phyloP scores from a whole-genome alignment of 2,888 invertebrate species.

The Miltochrista miniata region DNA sequence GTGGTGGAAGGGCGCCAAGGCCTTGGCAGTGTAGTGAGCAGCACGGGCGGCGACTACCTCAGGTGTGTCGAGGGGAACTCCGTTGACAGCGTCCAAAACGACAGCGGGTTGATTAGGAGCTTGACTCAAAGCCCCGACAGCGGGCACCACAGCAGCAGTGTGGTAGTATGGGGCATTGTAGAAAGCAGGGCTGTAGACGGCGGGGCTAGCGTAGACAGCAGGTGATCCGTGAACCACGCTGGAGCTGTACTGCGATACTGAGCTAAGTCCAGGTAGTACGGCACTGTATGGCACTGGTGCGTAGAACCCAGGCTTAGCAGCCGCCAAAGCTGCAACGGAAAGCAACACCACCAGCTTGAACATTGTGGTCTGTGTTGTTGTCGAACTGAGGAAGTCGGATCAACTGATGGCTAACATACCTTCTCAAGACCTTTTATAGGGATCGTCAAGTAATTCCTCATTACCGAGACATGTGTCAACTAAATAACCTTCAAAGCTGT shows the following conservation, averaged over 20 bases:
- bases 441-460: slow-evolving; percentile 29
- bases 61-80: slow-evolving; percentile 77
- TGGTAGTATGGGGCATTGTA: slow-evolving; percentile 46
- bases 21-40: slow-evolving; percentile 75
- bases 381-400: slow-evolving; percentile 58
- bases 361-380: slow-evolving; percentile 77
- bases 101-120: slow-evolving; percentile 72
- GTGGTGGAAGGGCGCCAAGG: slow-evolving; percentile 66
- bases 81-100: slow-evolving; percentile 68
- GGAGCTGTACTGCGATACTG: slow-evolving; percentile 58
- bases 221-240: slow-evolving; percentile 57
- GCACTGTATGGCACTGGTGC: slow-evolving; percentile 59
- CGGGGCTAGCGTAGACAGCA: slow-evolving; percentile 50
- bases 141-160: slow-evolving; percentile 35
- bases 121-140: slow-evolving; percentile 49
- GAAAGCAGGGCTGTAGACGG: slow-evolving; percentile 45
- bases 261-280: slow-evolving; percentile 48
- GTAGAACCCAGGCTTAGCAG: slow-evolving; percentile 74
- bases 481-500: slow-evolving; percentile 64
- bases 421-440: slow-evolving; percentile 67
- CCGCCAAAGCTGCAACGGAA: slow-evolving; percentile 83
- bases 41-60: slow-evolving; percentile 77
- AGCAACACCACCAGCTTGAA: slow-evolving; percentile 85
- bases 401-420: slow-evolving; percentile 64
- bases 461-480: slow-evolving; percentile 61